phyloP scores from a whole-genome alignment of 1,140 invertebrate species.

The Lamellibrachia luymesi region DNA sequence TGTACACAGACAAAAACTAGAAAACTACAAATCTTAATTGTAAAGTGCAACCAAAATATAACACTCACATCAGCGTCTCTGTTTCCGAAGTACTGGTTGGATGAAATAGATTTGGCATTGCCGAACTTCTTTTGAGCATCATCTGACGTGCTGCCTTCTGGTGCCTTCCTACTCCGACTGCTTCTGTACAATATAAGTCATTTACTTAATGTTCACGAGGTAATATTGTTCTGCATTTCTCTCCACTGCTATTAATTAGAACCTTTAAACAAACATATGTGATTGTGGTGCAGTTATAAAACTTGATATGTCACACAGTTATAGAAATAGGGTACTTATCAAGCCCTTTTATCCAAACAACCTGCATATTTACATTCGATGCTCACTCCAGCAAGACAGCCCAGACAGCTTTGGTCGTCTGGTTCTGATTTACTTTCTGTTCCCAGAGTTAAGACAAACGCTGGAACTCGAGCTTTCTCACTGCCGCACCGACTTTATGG shows the following conservation, averaged over 20 bases:
- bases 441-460: too few species aligned
- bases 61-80: slow-evolving; percentile 66
- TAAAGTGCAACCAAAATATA: neutral
- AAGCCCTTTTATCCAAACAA: neutral
- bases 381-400: too few species aligned
- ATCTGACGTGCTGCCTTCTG: slow-evolving; percentile 34
- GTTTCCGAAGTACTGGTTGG: slow-evolving; percentile 79
- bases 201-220: neutral
- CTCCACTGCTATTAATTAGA: neutral
- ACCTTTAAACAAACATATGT: neutral
- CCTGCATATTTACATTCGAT: neutral
- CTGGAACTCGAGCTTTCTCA: too few species aligned
- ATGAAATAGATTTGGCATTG: slow-evolving; percentile 94
- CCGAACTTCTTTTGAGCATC: slow-evolving; percentile 90
- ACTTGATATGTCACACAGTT: neutral
- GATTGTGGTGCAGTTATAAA: neutral
- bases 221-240: neutral
- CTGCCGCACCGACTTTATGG: too few species aligned
- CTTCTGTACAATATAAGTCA: neutral
- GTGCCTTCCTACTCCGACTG: slow-evolving; percentile 38
- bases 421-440: too few species aligned
- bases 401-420: too few species aligned
- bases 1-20: neutral
- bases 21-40: neutral
- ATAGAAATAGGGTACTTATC: neutral